phyloP scores from a whole-genome alignment of 2,797 vertebrate genomes.

The Astyanax mexicanus region DNA sequence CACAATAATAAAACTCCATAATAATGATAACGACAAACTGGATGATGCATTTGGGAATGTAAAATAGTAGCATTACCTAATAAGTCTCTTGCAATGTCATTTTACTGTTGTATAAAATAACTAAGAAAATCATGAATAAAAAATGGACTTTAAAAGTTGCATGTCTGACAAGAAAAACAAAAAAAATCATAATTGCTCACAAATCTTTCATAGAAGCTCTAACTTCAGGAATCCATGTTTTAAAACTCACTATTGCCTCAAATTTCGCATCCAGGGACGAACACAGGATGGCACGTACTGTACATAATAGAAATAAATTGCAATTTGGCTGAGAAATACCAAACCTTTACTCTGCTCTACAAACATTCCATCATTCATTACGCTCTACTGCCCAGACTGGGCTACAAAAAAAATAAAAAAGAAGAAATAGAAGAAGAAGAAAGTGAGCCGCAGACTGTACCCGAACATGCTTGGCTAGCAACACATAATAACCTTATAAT shows the following conservation, averaged over 20 bases:
- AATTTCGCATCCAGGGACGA: neutral
- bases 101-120: no score
- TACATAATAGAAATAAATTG: constrained; percentile 8
- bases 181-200: no score
- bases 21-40: no score
- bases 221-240: neutral
- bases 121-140: no score
- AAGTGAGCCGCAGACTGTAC: no score
- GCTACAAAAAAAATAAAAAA: constrained; percentile 18
- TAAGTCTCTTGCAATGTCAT: no score
- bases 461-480: constrained; percentile 49
- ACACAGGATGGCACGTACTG: neutral
- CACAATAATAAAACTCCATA: no score
- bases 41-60: no score
- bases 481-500: constrained; percentile 55
- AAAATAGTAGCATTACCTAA: no score
- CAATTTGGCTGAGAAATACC: constrained; percentile 19
- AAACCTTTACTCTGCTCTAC: constrained; percentile 26
- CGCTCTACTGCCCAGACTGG: constrained; percentile 30
- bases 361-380: constrained; percentile 39
- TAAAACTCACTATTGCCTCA: neutral
- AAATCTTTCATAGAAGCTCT: neutral
- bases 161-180: no score
- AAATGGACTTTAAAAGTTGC: no score
- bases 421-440: no score